Percentiles rank a stretch among this genome's conserved stretches.
Evolutionary conservation across 2,888 invertebrate genomes (phyloP).

Genomic region (Hermaeophaga mercurialis): DNA sequence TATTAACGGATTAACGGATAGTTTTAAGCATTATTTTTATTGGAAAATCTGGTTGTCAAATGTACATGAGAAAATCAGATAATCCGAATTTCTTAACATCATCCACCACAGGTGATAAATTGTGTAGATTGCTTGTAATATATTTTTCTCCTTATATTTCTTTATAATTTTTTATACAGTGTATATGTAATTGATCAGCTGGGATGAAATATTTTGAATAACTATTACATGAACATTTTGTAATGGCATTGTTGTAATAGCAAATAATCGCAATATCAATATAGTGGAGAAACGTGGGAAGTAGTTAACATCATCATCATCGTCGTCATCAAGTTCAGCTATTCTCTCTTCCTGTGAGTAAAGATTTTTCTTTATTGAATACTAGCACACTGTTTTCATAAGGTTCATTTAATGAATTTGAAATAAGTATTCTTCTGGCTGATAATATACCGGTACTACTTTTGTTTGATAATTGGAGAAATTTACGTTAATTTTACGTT

Average conservation of each 20-base stretch:
- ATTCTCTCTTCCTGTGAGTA: too few species aligned
- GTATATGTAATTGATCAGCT: neutral
- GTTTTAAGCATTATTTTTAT: slow-evolving; percentile 1
- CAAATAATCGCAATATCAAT: slow-evolving; percentile 17
- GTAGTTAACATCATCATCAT: too few species aligned
- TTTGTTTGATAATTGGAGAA: too few species aligned
- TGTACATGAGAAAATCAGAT: slow-evolving; percentile 2
- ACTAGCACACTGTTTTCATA: too few species aligned
- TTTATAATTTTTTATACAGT: slow-evolving; percentile 10
- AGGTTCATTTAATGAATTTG: too few species aligned
- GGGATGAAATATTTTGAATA: slow-evolving; percentile 4
- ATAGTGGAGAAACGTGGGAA: slow-evolving; percentile 24
- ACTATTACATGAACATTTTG: slow-evolving; percentile 21
- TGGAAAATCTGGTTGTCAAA: slow-evolving; percentile 12
- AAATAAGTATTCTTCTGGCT: too few species aligned
- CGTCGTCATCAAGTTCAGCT: too few species aligned
- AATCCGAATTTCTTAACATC: slow-evolving; percentile 42
- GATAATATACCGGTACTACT: too few species aligned
- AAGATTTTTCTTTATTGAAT: too few species aligned
- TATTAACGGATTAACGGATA: too few species aligned
- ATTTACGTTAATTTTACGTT: too few species aligned
- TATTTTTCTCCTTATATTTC: slow-evolving; percentile 27
- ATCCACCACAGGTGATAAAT: slow-evolving; percentile 37
- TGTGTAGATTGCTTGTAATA: slow-evolving; percentile 27
- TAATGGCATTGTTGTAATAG: slow-evolving; percentile 25